A percentile compares a stretch with the other conserved stretches of the same genome.
Conservation (phyloP, 2,797 vertebrate species). For the Bradypodion pumilum region DNA sequence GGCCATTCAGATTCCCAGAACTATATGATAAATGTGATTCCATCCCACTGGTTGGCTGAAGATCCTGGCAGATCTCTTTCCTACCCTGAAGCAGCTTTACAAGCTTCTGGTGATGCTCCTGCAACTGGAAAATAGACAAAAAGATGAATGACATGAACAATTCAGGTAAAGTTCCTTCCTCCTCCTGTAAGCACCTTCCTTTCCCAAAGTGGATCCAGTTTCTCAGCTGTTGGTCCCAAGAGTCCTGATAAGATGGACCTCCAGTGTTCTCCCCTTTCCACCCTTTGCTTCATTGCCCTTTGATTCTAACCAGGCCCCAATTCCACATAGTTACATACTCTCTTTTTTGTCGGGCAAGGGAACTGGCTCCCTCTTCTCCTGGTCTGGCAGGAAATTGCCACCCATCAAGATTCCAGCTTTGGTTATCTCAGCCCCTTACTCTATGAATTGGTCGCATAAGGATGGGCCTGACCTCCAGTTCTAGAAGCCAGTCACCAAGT, state of each 20-base stretch:
- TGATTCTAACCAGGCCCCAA: background rate
- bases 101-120: constrained; percentile 25
- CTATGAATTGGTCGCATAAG: constrained; percentile 39
- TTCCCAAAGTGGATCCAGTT: background rate
- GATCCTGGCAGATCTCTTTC: background rate
- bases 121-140: constrained; percentile 30
- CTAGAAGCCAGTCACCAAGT: constrained; percentile 57
- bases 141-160: background rate
- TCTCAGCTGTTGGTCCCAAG: background rate
- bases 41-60: accelerated
- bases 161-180: background rate
- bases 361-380: accelerated
- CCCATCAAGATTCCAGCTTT: background rate
- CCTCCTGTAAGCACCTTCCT: background rate
- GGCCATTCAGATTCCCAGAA: background rate
- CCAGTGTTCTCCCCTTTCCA: background rate
- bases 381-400: background rate
- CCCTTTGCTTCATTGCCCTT: background rate
- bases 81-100: constrained; percentile 2
- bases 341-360: background rate
- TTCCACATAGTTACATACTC: background rate
- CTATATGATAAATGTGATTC: background rate
- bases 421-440: constrained; percentile 31
- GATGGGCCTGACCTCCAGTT: constrained; percentile 63
- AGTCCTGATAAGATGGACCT: background rate